Evolutionary conservation across 2,113 vertebrate species (phyloP), one percentile per base, ranked within the genome.

Genomic region (Rhineura floridana): DNA sequence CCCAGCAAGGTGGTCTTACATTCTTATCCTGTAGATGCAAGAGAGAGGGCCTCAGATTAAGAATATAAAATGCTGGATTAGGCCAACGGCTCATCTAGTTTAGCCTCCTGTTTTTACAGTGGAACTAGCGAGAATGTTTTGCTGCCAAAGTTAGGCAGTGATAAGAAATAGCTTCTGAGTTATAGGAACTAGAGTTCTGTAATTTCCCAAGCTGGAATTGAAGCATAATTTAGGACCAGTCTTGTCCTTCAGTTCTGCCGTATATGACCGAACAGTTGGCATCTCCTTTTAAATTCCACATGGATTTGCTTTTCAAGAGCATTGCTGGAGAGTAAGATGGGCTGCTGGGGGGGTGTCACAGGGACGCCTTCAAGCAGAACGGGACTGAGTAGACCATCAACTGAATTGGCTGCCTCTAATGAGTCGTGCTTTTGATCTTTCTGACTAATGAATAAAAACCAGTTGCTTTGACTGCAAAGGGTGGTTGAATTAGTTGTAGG

Each of bases 261-360:
- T 11, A 33, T 33, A 23, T 70, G 10, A 70, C 44, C 70, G 10
- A 30, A 3, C 17, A 21, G n/a, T 21, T 3, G 23, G 11, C 19
- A 1, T 23, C 10, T n/a, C 33, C 65, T 15, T 79, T 70, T 17
- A 28, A 36, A 17, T 28, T n/a, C 25, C 33, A 55, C 4, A 17
- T 17, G 46, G 33, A 6, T 21, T 48, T 48, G 62, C 44, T n/a
- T 33, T 50, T 55, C 2, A 17, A 44, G 69, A 28, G 86, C 0
- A 62, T 17, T 93, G 92, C 93, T 52, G 75, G 75, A 42, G 87
- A 5, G 92, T 89, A 79, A 46, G 84, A 17, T 59, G 84, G 0
- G 7, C 90, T 91, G 1, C 90, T 59, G 85, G 92, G 89, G 93
- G 91, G 92, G 93, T 90, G 95, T 1, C 91, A 93, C 90, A 91